A percentile compares a stretch with the other conserved stretches of the same genome.
Evolutionary conservation across 2,797 vertebrate genomes (phyloP).

Genomic region (Neostethus bicornis): DNA sequence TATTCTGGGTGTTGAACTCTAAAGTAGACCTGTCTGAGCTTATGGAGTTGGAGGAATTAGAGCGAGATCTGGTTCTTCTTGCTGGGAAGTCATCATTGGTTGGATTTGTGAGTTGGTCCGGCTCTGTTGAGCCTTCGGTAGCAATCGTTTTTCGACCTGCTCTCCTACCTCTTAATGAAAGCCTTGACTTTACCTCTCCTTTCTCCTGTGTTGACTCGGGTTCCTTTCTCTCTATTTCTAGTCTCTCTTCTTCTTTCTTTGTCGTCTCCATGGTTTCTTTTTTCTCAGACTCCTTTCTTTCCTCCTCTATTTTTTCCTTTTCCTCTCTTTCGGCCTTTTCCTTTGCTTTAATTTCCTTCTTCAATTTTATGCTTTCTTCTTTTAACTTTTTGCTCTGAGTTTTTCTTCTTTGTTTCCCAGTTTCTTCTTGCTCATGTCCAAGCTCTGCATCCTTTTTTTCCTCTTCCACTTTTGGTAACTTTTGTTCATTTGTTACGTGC

Average conservation of each 20-base stretch:
- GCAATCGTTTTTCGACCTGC: conserved; percentile 34
- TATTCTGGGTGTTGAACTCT: conserved; percentile 29
- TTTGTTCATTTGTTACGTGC: conserved; percentile 28
- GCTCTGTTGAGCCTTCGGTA: not conserved
- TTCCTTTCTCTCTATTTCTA: conserved; percentile 27
- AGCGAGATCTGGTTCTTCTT: conserved; percentile 72
- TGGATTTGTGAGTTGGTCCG: not conserved
- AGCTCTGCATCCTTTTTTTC: not conserved
- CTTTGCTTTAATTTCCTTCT: not conserved
- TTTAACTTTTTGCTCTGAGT: not conserved
- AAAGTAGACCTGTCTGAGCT: conserved; percentile 71
- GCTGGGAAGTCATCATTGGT: conserved; percentile 51
- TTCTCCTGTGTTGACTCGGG: conserved; percentile 18
- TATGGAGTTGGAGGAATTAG: conserved; percentile 74
- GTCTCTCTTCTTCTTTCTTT: conserved; percentile 19
- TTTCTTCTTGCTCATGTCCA: conserved; percentile 9
- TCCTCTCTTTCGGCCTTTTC: conserved; percentile 24
- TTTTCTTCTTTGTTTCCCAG: conserved; percentile 5
- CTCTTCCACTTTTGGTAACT: not conserved
- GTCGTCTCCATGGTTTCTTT: conserved; percentile 6
- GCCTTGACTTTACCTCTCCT: conserved; percentile 12
- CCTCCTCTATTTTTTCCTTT: conserved; percentile 11
- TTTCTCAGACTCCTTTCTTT: conserved; percentile 22
- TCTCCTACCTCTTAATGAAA: conserved; percentile 48
- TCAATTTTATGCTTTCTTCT: conserved; percentile 1